A percentile compares a stretch with the other conserved stretches of the same genome.
These are phyloP conservation scores for Diadema setosum DNA, from an alignment of 35 echinoderm and acorn worm species.

Conservation along the genomic window DNA sequence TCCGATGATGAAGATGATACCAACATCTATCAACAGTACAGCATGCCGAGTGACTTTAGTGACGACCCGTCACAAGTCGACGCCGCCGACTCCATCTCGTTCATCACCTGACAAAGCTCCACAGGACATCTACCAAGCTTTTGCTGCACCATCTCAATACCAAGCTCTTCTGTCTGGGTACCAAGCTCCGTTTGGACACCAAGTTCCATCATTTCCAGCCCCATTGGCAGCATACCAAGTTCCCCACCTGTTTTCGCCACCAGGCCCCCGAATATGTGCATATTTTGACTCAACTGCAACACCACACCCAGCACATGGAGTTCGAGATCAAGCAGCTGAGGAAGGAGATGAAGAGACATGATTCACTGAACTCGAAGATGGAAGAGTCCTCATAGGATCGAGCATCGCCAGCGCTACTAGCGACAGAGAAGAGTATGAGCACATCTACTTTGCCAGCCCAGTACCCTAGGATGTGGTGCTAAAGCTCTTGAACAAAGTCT, in stretches of 20 bases:
- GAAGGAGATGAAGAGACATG: neutral
- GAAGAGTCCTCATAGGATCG: neutral
- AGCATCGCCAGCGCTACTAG: neutral
- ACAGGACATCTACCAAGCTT: neutral
- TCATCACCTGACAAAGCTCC: neutral
- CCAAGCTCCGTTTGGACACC: neutral
- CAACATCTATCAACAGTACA: neutral
- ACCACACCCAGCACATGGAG: neutral
- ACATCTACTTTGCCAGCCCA: neutral
- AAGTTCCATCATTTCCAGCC: neutral
- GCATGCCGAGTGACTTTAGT: neutral
- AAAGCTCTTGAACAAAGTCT: neutral
- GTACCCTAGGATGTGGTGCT: neutral
- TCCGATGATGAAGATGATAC: neutral
- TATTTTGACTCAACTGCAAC: neutral
- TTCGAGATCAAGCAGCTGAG: neutral
- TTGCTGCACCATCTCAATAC: neutral
- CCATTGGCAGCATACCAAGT: neutral
- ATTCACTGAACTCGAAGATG: neutral
- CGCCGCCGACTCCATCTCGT: neutral
- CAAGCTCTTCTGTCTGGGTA: neutral
- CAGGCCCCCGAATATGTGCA: neutral
- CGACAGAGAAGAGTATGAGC: neutral
- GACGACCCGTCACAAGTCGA: neutral
- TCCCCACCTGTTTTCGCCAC: neutral